Base-by-base conservation (phyloP, 2,888 invertebrate genomes). In the Adineta ricciae region DNA sequence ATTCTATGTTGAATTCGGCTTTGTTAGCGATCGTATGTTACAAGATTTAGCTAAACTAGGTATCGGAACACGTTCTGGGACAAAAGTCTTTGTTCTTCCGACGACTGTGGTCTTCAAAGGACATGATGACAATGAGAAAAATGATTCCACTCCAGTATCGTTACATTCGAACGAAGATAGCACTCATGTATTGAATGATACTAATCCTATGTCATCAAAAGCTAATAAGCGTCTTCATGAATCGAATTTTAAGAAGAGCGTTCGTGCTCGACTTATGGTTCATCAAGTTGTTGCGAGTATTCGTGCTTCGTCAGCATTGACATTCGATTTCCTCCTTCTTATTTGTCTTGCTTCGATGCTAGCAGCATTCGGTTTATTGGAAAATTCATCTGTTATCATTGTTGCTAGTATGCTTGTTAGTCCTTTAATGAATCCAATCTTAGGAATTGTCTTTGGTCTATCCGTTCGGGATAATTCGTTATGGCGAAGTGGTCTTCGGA, bases 331-430 rank as follows among this genome's bases (percentile, higher is more conserved):
- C 90, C 89, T 94, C 84, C 92, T 94, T 88, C 91, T 94, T 36
- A 90, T 94, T 9, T 89, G 94, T 11, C 93, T 94, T 0, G 94
- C 94, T 5, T 93, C 95, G 90, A 93, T 93, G 84, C 92, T 94
- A 83, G 94, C 94, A 82, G 93, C 93, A 3, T 91, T 94, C 87
- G 94, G 94, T 2, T 90, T 94, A 86, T 92, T 93, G 16, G 94
- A 94, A 89, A 93, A 94, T 89, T 94, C 93, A 87, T 93, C 93
- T 11, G 93, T 94, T 16, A 92, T 93, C 86, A 90, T 94, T 72
- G 93, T 94, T 9, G 94, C 94, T 84, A 94, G 94, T 88, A 94
- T 94, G 94, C 92, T 94, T 32, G 94, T 94, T 85, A 94, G 94
- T 0, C 94, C 94, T 0, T 91, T 94, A 73, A 94, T 94, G 94